These are phyloP conservation scores for Condylura cristata DNA, from an alignment of 2,113 vertebrate genomes.

Conservation along the genomic window DNA sequence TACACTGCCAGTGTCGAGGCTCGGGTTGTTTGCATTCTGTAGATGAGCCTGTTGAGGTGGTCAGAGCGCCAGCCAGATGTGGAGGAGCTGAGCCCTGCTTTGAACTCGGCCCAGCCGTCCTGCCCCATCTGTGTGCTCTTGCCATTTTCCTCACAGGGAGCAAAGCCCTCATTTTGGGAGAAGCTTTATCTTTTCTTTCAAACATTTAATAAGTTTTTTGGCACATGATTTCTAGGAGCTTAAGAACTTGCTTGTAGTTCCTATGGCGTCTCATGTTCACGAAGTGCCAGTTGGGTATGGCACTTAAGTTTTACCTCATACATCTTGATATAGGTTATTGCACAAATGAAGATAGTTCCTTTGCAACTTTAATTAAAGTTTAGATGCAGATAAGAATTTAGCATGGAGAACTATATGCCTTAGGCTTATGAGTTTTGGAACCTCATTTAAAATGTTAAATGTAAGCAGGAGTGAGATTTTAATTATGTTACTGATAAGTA, in stretches of 20 bases:
- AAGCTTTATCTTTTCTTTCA: background rate
- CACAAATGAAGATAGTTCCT: conserved; percentile 21
- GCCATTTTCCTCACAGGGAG: background rate
- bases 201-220: conserved; percentile 2
- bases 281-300: background rate
- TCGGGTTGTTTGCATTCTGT: background rate
- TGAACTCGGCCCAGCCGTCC: background rate
- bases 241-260: background rate
- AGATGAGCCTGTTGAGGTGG: background rate
- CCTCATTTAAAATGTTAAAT: conserved; percentile 19
- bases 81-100: background rate
- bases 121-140: background rate
- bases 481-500: background rate
- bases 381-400: background rate
- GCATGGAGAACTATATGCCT: background rate
- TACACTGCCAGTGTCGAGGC: fast-evolving
- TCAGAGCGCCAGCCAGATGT: background rate
- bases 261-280: background rate
- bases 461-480: background rate
- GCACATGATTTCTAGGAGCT: background rate
- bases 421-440: background rate
- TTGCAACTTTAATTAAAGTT: conserved; percentile 19
- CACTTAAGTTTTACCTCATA: background rate
- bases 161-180: background rate
- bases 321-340: background rate